Evolutionary conservation across 30 jellyfish, hydroid and myxozoan species (phyloP).

Genomic region (Phacellophora camtschatica): DNA sequence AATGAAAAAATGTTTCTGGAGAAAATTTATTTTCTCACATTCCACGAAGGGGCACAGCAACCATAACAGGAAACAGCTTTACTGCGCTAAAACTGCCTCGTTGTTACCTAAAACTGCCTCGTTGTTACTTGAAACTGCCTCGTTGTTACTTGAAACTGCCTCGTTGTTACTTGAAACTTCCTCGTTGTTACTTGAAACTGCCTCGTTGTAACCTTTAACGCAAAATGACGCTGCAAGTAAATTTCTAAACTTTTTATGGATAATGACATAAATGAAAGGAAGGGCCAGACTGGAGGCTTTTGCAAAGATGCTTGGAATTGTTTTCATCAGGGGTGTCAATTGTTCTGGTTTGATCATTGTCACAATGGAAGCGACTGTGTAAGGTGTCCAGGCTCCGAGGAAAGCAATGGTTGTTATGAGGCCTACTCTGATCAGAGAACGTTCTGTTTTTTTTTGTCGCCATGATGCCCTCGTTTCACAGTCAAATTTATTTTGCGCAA

Average conservation of each 20-base stretch:
- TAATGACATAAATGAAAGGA: constrained; percentile 3
- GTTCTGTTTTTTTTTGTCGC: background rate
- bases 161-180: no score
- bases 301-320: constrained; percentile 38
- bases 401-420: background rate
- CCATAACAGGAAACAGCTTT: no score
- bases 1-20: no score
- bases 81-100: background rate
- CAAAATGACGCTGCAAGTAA: background rate
- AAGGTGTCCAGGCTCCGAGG: constrained; percentile 20
- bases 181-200: no score
- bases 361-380: constrained; percentile 4
- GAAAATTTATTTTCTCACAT: no score
- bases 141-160: no score
- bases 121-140: no score
- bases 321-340: constrained; percentile 12
- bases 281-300: constrained; percentile 28
- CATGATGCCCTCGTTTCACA: background rate
- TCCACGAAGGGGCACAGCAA: no score
- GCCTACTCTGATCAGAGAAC: constrained; percentile 3
- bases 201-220: background rate
- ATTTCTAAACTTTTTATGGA: background rate
- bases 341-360: background rate
- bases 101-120: no score
- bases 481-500: constrained; percentile 1